Evolutionary conservation across 1,140 invertebrate genomes (phyloP), one percentile per base, ranked within the genome.

Genomic region (Phenacoccus solenopsis): DNA sequence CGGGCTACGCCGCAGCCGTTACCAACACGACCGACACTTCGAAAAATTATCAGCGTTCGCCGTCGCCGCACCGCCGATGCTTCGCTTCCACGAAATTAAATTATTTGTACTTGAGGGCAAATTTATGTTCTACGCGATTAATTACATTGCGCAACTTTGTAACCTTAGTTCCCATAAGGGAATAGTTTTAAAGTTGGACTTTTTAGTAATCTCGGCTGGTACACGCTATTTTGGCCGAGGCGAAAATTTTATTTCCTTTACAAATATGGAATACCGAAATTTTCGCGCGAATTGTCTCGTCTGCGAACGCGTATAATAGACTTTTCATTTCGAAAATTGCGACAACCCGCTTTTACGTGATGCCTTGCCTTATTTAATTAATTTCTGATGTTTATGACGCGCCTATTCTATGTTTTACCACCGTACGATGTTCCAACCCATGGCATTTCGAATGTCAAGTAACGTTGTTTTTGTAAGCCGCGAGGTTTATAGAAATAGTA

Each of bases 201-300:
- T 49, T 49, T 49, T 49, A n/a, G 38, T 49, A 49, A 49, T 49
- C 38, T n/a, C n/a, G n/a, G n/a, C n/a, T 49, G 38, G 38, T 49
- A 16, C 38, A 16, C 38, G 38, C n/a, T n/a, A n/a, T n/a, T n/a
- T n/a, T n/a, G n/a, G n/a, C n/a, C n/a, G n/a, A n/a, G n/a, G 30
- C 20, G 38, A 49, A 49, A 49, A 49, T 49, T 49, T 16, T 49
- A 49, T 49, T 49, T 49, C 20, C 5, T 3, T n/a, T 49, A 49
- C 38, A n/a, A 49, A 49, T 16, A 49, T 16, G 38, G 38, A 49
- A 49, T 49, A 49, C 38, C 12, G 20, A 49, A 49, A 49, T 49
- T 49, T 49, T 49, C 20, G 20, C 13, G 20, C 38, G n/a, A n/a
- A n/a, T n/a, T n/a, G n/a, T n/a, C n/a, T n/a, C 38, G 38, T 49